Evolutionary conservation across 2,113 vertebrate species (phyloP).

Genomic region (Hiodon alosoides): DNA sequence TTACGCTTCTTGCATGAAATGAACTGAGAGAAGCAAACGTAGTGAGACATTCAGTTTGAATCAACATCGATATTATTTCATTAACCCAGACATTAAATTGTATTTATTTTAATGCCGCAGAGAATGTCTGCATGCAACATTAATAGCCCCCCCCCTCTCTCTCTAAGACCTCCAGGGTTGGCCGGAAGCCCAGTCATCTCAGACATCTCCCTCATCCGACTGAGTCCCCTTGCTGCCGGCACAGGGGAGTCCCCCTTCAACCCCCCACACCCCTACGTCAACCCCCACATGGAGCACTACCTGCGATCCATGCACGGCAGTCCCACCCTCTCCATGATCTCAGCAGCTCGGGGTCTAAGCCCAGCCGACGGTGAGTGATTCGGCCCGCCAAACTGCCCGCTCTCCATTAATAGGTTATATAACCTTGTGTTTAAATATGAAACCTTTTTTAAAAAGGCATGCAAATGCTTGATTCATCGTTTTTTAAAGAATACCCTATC

Average conservation of each 20-base stretch:
- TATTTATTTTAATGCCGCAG: too few species aligned
- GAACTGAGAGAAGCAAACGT: too few species aligned
- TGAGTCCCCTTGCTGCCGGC: constrained; percentile 78
- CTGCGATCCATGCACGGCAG: constrained; percentile 88
- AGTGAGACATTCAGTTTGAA: too few species aligned
- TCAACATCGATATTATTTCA: neutral
- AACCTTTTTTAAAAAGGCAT: neutral
- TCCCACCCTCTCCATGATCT: constrained; percentile 92
- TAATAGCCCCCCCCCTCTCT: constrained; percentile 34
- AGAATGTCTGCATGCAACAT: neutral
- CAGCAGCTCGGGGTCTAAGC: constrained; percentile 87
- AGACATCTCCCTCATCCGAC: constrained; percentile 88
- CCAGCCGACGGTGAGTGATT: constrained; percentile 81
- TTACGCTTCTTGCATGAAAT: too few species aligned
- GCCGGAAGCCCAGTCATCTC: constrained; percentile 90
- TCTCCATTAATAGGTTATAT: neutral
- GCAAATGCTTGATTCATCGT: too few species aligned
- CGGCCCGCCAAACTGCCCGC: neutral
- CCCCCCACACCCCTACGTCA: constrained; percentile 79
- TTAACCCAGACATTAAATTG: neutral
- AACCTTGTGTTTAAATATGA: neutral
- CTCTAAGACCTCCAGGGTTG: constrained; percentile 78
- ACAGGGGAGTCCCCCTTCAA: constrained; percentile 79
- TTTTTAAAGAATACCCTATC: too few species aligned
- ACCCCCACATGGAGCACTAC: constrained; percentile 96